Evolutionary conservation across 1,140 invertebrate species (phyloP).

Genomic region (Anoplolepis gracilipes): DNA sequence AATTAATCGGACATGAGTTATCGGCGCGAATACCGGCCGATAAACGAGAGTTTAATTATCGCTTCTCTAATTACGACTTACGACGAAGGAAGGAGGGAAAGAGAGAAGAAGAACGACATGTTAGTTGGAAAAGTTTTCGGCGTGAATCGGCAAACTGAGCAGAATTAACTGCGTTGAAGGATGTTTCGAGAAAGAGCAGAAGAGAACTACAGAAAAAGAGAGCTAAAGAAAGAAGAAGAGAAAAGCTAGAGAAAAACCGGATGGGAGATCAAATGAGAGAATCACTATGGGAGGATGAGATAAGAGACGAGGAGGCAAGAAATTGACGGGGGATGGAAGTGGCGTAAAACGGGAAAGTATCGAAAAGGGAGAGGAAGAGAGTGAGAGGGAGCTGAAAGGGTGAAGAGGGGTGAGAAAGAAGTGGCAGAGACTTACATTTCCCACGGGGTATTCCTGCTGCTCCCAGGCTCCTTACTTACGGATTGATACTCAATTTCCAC

Average conservation of each 20-base stretch:
- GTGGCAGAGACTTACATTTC: constrained; percentile 76
- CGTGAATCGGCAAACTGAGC: constrained; percentile 40
- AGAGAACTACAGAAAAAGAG: background rate
- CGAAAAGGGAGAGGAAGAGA: background rate
- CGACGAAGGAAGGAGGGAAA: constrained; percentile 27
- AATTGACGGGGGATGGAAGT: constrained; percentile 48
- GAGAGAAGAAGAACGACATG: background rate
- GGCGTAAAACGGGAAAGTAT: constrained; percentile 54
- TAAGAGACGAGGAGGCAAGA: constrained; percentile 58
- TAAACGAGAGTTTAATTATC: constrained; percentile 59
- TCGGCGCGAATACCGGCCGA: constrained; percentile 16
- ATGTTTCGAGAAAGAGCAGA: constrained; percentile 10
- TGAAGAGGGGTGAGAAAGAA: constrained; percentile 65
- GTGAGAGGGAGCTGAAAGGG: constrained; percentile 29
- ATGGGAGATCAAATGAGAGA: constrained; percentile 50
- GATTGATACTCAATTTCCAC: constrained; percentile 82
- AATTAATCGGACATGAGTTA: constrained; percentile 62
- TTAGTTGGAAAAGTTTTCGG: constrained; percentile 32
- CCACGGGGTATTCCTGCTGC: constrained; percentile 76
- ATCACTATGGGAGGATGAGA: constrained; percentile 55
- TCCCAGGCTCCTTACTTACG: constrained; percentile 78
- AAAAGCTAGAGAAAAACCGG: constrained; percentile 22
- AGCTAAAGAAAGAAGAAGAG: constrained; percentile 20
- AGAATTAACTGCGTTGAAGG: constrained; percentile 29
- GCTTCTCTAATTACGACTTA: constrained; percentile 56